Conservation (phyloP, 1,140 invertebrate species). For the Lordiphosa mommai region DNA sequence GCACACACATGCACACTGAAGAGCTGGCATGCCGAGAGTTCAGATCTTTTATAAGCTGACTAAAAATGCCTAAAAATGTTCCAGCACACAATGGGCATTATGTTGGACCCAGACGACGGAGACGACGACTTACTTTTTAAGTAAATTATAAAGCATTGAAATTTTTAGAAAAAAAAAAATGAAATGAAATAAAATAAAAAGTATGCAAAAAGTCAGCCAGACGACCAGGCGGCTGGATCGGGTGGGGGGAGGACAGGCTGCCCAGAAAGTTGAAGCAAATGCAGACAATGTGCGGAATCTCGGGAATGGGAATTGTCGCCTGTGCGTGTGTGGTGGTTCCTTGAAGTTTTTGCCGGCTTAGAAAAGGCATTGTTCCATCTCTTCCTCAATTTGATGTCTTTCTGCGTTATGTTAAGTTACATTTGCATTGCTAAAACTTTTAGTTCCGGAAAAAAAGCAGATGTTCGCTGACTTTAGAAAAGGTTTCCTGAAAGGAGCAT, state of each 20-base stretch:
- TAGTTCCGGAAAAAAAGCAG: too few relatives aligned
- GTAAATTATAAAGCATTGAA: constrained; percentile 62
- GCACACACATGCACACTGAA: not conserved
- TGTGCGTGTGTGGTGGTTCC: not conserved
- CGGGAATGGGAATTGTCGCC: constrained; percentile 8
- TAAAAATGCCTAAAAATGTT: constrained; percentile 29
- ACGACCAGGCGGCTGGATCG: constrained; percentile 18
- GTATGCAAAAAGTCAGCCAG: constrained; percentile 46
- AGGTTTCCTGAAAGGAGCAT: too few relatives aligned
- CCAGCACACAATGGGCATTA: constrained; percentile 49
- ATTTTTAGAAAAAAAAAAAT: constrained; percentile 21
- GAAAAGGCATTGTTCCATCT: too few relatives aligned
- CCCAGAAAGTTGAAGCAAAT: constrained; percentile 41
- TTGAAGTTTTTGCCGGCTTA: too few relatives aligned
- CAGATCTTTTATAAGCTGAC: constrained; percentile 16
- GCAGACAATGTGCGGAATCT: constrained; percentile 51
- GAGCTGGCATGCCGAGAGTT: constrained; percentile 5
- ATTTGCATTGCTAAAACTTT: too few relatives aligned
- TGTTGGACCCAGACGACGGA: constrained; percentile 17
- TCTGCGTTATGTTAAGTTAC: too few relatives aligned
- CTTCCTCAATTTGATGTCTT: too few relatives aligned
- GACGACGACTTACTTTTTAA: constrained; percentile 46
- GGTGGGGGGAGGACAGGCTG: constrained; percentile 1
- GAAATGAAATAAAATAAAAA: constrained; percentile 17
- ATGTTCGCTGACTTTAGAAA: too few relatives aligned